Evolutionary conservation across 2,888 invertebrate genomes (phyloP).

Genomic region (Allacma fusca): DNA sequence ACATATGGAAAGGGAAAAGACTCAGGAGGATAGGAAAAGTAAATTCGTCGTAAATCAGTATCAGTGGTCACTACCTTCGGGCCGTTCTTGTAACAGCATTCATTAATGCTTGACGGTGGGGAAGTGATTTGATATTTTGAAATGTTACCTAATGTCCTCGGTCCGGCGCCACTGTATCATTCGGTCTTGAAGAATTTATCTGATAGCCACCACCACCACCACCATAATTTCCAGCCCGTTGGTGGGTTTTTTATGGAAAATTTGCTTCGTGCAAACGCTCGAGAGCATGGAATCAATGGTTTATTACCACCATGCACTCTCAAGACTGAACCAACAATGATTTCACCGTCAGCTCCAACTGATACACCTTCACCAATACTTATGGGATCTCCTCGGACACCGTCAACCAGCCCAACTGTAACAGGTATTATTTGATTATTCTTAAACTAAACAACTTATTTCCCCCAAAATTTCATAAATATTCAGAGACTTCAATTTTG

Average conservation of each 20-base stretch:
- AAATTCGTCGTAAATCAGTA: background rate
- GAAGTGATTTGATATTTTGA: conserved; percentile 36
- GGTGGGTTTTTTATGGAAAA: conserved; percentile 59
- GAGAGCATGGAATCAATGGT: conserved; percentile 47
- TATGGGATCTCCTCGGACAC: conserved; percentile 44
- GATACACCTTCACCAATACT: conserved; percentile 50
- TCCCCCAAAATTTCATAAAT: background rate
- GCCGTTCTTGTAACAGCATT: background rate
- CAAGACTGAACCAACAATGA: conserved; percentile 50
- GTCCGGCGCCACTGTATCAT: conserved; percentile 57
- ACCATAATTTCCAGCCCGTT: conserved; percentile 38
- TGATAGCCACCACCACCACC: conserved; percentile 43
- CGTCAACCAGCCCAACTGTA: conserved; percentile 48
- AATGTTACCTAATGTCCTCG: conserved; percentile 61
- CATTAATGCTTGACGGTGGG: background rate
- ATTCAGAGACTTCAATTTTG: too few relatives aligned
- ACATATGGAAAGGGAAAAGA: background rate
- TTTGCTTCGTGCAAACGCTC: conserved; percentile 50
- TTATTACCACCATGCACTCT: conserved; percentile 46
- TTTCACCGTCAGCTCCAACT: conserved; percentile 49
- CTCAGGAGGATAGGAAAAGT: background rate
- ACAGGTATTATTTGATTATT: conserved; percentile 12
- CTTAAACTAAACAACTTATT: background rate
- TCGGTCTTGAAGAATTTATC: conserved; percentile 54
- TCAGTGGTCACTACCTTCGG: background rate